Conservation (phyloP, 2,888 invertebrate genomes). For the Andrena bucephala region DNA sequence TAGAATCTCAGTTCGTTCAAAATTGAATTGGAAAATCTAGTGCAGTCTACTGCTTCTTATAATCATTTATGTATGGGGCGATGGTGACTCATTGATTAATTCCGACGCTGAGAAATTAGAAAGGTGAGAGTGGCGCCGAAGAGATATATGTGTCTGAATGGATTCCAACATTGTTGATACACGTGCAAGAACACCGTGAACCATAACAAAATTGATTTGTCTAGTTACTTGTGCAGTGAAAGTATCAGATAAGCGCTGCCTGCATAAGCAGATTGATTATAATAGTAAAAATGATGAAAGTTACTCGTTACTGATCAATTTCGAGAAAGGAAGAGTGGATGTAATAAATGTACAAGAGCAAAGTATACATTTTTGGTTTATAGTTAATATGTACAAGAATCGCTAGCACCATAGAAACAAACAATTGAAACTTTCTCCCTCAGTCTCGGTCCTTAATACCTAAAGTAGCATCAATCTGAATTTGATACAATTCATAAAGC, state of each 20-base stretch:
- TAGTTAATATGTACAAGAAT: constrained; percentile 72
- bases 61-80: too few relatives aligned
- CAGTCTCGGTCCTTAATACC: constrained; percentile 10
- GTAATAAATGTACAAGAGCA: constrained; percentile 61
- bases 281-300: background rate
- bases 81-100: background rate
- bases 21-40: background rate
- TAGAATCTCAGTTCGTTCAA: background rate
- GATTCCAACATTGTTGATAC: constrained; percentile 1
- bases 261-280: background rate
- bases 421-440: constrained; percentile 19
- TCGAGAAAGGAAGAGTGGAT: background rate
- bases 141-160: background rate
- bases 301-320: background rate
- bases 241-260: background rate
- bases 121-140: constrained; percentile 10
- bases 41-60: too few relatives aligned
- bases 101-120: background rate
- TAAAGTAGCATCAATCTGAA: background rate
- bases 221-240: constrained; percentile 10
- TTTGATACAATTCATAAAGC: background rate
- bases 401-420: constrained; percentile 27
- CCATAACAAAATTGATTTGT: constrained; percentile 14
- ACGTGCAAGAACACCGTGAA: background rate
- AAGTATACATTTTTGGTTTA: constrained; percentile 51